phyloP scores from a whole-genome alignment of 2,113 vertebrate species.

The Laticauda colubrina region DNA sequence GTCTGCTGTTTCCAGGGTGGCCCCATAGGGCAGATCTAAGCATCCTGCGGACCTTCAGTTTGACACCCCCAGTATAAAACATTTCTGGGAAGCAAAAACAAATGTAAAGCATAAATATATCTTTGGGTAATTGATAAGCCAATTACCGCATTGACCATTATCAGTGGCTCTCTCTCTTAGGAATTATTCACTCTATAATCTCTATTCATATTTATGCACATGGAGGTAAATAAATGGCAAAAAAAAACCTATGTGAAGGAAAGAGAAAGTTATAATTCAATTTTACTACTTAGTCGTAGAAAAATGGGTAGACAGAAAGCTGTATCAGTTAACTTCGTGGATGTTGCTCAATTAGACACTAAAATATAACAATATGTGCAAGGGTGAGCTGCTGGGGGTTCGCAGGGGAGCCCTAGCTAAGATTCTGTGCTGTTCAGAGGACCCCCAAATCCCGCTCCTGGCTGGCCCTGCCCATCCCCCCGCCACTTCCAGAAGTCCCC shows the following conservation, averaged over 20 bases:
- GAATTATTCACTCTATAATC: background rate
- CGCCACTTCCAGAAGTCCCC: too few species aligned
- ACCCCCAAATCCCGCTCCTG: too few species aligned
- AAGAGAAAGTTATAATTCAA: background rate
- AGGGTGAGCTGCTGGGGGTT: too few species aligned
- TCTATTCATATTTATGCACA: background rate
- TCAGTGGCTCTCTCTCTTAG: background rate
- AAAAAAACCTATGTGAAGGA: background rate
- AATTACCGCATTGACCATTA: background rate
- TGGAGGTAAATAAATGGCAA: background rate
- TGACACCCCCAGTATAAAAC: background rate
- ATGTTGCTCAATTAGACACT: background rate
- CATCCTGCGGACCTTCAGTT: too few species aligned
- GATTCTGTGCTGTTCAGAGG: too few species aligned
- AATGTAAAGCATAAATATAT: background rate
- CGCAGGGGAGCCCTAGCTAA: too few species aligned
- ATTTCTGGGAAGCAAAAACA: background rate
- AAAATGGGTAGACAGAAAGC: background rate
- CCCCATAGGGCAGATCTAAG: too few species aligned
- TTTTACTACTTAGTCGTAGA: background rate
- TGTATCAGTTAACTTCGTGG: background rate
- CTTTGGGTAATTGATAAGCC: background rate
- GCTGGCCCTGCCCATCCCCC: too few species aligned
- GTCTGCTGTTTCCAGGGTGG: too few species aligned
- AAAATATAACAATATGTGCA: background rate